Evolutionary conservation across 2,113 vertebrate genomes (phyloP).

Genomic region (Pyxicephalus adspersus): DNA sequence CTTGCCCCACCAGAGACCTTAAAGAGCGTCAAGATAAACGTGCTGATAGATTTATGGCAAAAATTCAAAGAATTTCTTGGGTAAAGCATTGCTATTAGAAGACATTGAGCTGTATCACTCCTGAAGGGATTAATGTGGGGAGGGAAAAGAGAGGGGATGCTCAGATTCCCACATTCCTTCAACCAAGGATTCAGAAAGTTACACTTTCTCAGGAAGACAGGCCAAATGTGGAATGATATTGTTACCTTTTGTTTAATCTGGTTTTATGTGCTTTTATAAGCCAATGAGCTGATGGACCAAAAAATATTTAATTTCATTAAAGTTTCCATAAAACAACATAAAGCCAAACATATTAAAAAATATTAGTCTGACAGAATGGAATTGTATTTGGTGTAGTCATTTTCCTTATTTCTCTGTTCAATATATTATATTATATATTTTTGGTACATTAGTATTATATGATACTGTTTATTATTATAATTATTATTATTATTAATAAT

Average conservation of each 20-base stretch:
- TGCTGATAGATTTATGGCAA: slow-evolving; percentile 44
- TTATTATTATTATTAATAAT: too few species aligned
- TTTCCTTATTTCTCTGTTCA: too few species aligned
- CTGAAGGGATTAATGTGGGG: slow-evolving; percentile 48
- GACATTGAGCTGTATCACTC: slow-evolving; percentile 42
- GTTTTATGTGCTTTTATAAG: neutral
- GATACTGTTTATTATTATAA: too few species aligned
- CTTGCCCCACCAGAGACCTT: slow-evolving; percentile 45
- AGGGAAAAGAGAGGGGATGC: slow-evolving; percentile 33
- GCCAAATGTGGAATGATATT: slow-evolving; percentile 6
- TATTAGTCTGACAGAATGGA: too few species aligned
- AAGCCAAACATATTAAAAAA: too few species aligned
- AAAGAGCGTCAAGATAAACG: slow-evolving; percentile 21
- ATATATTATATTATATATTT: too few species aligned
- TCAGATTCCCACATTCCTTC: slow-evolving; percentile 39
- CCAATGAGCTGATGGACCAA: neutral
- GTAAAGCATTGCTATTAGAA: slow-evolving; percentile 36
- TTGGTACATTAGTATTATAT: too few species aligned
- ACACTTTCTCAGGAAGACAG: slow-evolving; percentile 23
- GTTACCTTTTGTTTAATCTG: slow-evolving; percentile 6
- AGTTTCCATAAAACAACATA: too few species aligned
- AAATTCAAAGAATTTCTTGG: slow-evolving; percentile 43
- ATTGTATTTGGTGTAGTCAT: too few species aligned
- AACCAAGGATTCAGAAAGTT: slow-evolving; percentile 20
- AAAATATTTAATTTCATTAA: neutral